phyloP scores from a whole-genome alignment of 2,888 invertebrate genomes.

The Meiosimyza platycephala region DNA sequence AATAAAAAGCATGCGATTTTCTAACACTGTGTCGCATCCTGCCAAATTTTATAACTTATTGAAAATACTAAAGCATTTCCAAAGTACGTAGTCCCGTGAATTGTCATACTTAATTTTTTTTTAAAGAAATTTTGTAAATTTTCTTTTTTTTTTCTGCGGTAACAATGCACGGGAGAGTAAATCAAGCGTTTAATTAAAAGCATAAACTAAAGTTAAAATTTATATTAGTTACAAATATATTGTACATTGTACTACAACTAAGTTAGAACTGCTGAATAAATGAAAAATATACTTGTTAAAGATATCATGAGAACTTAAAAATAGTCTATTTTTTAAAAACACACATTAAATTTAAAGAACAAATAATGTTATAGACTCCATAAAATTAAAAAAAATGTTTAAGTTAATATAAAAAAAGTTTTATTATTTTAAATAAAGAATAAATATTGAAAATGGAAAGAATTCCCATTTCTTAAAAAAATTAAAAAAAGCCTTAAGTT shows the following conservation, averaged over 20 bases:
- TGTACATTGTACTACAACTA: too few relatives aligned
- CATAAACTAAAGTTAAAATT: slow-evolving; percentile 10
- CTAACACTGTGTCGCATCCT: slow-evolving; percentile 19
- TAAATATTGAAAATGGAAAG: too few relatives aligned
- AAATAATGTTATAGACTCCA: too few relatives aligned
- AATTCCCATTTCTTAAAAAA: too few relatives aligned
- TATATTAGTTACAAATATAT: too few relatives aligned
- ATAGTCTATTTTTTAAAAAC: slow-evolving; percentile 24
- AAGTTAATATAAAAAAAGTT: too few relatives aligned
- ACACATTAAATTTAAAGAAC: too few relatives aligned
- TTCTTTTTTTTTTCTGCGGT: too few relatives aligned
- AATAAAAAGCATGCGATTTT: not conserved
- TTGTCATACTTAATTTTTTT: not conserved
- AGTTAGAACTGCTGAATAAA: not conserved
- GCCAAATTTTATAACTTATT: slow-evolving; percentile 18
- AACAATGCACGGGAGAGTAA: too few relatives aligned
- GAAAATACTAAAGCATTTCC: slow-evolving; percentile 11
- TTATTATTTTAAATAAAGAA: too few relatives aligned
- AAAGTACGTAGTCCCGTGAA: slow-evolving; percentile 2
- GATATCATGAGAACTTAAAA: slow-evolving; percentile 15
- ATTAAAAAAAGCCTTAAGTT: too few relatives aligned
- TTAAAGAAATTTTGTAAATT: not conserved
- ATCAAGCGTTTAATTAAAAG: not conserved
- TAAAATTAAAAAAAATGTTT: too few relatives aligned
- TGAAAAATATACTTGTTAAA: slow-evolving; percentile 13